A percentile compares a stretch with the other conserved stretches of the same genome.
Evolutionary conservation across 53 echinoderm and acorn worm genomes (phyloP).

Genomic region (Mesocentrotus franciscanus): DNA sequence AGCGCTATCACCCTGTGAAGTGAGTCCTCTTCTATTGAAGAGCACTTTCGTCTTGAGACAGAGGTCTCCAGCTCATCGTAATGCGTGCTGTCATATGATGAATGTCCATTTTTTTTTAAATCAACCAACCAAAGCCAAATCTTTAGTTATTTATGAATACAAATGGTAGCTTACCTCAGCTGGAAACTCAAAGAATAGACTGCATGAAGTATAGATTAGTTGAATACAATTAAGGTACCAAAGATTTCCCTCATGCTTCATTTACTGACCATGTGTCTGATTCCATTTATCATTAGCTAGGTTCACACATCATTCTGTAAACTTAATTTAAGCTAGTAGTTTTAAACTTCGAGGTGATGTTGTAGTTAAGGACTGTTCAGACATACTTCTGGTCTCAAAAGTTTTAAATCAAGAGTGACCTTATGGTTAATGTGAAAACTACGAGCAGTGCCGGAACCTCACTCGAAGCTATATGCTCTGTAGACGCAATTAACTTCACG

Average conservation of each 20-base stretch:
- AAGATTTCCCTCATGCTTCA: not conserved
- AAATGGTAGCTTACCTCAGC: not conserved
- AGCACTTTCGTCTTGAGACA: not conserved
- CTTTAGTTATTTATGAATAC: not conserved
- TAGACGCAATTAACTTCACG: too few relatives aligned
- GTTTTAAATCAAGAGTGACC: too few relatives aligned
- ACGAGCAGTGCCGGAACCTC: too few relatives aligned
- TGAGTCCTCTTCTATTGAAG: too few relatives aligned
- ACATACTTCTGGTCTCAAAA: too few relatives aligned
- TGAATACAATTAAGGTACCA: not conserved
- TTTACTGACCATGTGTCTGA: not conserved
- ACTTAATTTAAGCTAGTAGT: too few relatives aligned
- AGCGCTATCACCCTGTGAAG: too few relatives aligned
- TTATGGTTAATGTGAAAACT: too few relatives aligned
- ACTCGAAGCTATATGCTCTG: too few relatives aligned
- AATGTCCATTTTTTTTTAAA: not conserved
- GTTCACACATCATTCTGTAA: too few relatives aligned
- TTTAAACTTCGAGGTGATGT: too few relatives aligned
- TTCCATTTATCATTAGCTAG: not conserved
- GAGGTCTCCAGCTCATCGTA: not conserved
- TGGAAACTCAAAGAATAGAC: not conserved
- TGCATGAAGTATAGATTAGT: not conserved
- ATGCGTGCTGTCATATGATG: not conserved
- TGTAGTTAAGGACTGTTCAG: too few relatives aligned
- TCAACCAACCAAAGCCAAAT: conserved; percentile 22